Base-by-base conservation (phyloP, 1,140 invertebrate genomes). In the Heliothis subflexa region DNA sequence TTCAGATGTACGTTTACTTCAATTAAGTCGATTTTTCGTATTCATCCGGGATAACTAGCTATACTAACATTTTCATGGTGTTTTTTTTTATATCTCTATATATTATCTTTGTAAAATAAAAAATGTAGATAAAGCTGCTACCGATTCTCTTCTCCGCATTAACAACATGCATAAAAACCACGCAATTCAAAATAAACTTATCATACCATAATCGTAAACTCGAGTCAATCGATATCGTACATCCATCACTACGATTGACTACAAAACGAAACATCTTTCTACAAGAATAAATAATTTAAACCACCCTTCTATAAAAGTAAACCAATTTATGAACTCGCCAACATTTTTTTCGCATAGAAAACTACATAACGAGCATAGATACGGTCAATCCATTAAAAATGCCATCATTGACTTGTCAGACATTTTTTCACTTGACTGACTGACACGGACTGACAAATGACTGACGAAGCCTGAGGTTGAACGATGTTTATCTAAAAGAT, bases 371-470 rank as follows among this genome's bases (percentile, higher is more conserved):
- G 16, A 57, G 13, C 55, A 25, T 28, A 59, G 21, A 59, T 59
- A 59, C 55, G 55, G 55, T 59, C 21, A 59, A 45, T 64, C 45
- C 16, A 66, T 16, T 28, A 57, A 72, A 72, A 72, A 57, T 18
- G 28, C 14, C 64, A 50, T 73, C 71, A 73, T 73, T 73, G 52
- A 73, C 71, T 73, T 25, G 71, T 73, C 71, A 59, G 33, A n/a
- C 25, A 70, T 78, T 25, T 79, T 74, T 64, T 66, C 40, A 13
- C 71, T 49, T 74, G 61, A 68, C n/a, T 13, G 66, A 70, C 47
- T 80, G 83, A 84, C 78, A 81, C 80, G 80, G 78, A 75, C 80
- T 64, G 82, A 84, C 78, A 84, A 84, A 84, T 82, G 80, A 82
- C 78, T 81, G 80, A 72, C 66, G 78, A 84, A 75, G 25, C 80